phyloP scores from a whole-genome alignment of 2,888 invertebrate genomes.

The Troglohyphantes excavatus region DNA sequence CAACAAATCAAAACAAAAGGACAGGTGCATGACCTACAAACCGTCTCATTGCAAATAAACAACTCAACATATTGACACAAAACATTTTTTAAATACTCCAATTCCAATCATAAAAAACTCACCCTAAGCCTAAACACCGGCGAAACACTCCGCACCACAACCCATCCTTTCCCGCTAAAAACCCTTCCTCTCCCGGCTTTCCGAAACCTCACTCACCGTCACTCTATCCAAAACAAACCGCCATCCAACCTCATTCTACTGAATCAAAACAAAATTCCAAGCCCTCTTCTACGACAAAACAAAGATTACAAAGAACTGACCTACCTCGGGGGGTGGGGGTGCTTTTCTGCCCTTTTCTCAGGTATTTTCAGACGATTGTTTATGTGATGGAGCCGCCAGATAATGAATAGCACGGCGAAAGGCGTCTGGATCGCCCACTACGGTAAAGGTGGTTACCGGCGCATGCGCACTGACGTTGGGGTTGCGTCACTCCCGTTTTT shows the following conservation, averaged over 20 bases:
- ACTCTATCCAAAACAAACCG: constrained; percentile 17
- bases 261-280: neutral
- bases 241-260: neutral
- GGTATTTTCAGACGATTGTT: constrained; percentile 29
- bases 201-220: neutral
- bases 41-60: neutral
- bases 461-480: constrained; percentile 56
- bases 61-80: neutral
- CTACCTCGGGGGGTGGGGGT: constrained; percentile 24
- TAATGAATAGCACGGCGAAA: constrained; percentile 12
- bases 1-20: neutral
- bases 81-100: neutral
- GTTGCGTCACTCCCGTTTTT: constrained; percentile 44
- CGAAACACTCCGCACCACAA: neutral
- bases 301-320: neutral
- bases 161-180: neutral
- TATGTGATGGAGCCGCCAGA: constrained; percentile 33
- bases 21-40: neutral
- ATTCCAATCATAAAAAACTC: neutral
- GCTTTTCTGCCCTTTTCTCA: constrained; percentile 5
- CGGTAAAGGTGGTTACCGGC: constrained; percentile 32
- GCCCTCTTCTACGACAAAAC: too few relatives aligned
- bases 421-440: constrained; percentile 22
- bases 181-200: neutral
- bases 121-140: constrained; percentile 23